phyloP scores from a whole-genome alignment of 2,113 vertebrate genomes.

The Rhinopomastus cyanomelas region DNA sequence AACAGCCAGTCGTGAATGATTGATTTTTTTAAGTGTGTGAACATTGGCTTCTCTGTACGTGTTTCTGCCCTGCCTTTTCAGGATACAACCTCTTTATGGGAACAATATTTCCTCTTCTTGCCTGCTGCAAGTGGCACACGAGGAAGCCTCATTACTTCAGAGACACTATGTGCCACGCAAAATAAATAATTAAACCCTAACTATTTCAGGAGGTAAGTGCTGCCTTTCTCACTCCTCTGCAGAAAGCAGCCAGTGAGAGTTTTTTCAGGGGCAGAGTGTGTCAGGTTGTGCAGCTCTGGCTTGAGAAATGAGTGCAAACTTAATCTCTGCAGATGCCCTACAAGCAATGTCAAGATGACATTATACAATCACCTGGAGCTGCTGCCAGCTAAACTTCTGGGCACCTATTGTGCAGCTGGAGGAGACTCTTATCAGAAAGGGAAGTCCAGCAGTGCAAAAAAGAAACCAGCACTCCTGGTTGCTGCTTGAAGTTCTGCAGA shows the following conservation, averaged over 20 bases:
- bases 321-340: not conserved
- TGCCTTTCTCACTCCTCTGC: not conserved
- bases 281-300: fast-evolving
- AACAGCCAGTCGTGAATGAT: not conserved
- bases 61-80: not conserved
- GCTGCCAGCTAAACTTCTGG: not conserved
- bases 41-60: not conserved
- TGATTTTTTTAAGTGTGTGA: not conserved
- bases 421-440: not conserved
- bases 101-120: not conserved
- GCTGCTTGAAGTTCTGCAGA: fast-evolving
- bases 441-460: fast-evolving
- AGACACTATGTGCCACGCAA: not conserved
- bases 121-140: not conserved
- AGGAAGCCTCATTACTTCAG: not conserved
- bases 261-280: not conserved
- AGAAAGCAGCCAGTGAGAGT: not conserved
- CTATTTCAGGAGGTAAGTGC: not conserved
- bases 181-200: not conserved
- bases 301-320: fast-evolving
- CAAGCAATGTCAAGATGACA: fast-evolving
- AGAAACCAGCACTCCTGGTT: fast-evolving
- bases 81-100: not conserved
- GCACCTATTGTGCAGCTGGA: not conserved
- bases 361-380: not conserved